Conservation (phyloP, 2,888 invertebrate genomes). For the Ctenicera cuprea region DNA sequence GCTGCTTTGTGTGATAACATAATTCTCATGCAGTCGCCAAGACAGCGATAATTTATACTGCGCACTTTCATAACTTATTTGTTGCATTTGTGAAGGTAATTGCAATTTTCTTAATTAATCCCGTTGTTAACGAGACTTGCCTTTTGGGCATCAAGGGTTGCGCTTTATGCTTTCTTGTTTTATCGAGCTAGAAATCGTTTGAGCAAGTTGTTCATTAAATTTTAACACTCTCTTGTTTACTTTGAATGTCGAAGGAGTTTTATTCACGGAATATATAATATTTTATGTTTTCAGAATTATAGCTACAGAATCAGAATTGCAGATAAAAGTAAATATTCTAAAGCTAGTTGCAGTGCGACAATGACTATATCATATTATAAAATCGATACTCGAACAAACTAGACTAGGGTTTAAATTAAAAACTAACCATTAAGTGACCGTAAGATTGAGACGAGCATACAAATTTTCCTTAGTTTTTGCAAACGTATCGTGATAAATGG, state of each 20-base stretch:
- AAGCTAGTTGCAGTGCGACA: too few relatives aligned
- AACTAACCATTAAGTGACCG: too few relatives aligned
- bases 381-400: too few relatives aligned
- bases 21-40: constrained; percentile 28
- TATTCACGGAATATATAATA: too few relatives aligned
- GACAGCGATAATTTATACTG: constrained; percentile 10
- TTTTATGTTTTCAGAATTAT: too few relatives aligned
- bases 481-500: too few relatives aligned
- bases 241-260: background rate
- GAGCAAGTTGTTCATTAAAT: constrained; percentile 13
- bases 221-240: constrained; percentile 11
- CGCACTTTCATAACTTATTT: constrained; percentile 26
- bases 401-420: too few relatives aligned
- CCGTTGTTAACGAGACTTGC: constrained; percentile 21
- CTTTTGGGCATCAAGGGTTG: constrained; percentile 1
- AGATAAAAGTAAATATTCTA: too few relatives aligned
- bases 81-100: constrained; percentile 26
- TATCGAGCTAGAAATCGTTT: background rate
- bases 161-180: constrained; percentile 15
- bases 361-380: too few relatives aligned
- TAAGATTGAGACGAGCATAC: too few relatives aligned
- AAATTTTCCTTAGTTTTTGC: too few relatives aligned
- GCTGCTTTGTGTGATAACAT: constrained; percentile 30
- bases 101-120: constrained; percentile 28
- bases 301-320: too few relatives aligned